A percentile compares a stretch with the other conserved stretches of the same genome.
phyloP scores from a whole-genome alignment of 1,140 invertebrate species.

The Limonius californicus region DNA sequence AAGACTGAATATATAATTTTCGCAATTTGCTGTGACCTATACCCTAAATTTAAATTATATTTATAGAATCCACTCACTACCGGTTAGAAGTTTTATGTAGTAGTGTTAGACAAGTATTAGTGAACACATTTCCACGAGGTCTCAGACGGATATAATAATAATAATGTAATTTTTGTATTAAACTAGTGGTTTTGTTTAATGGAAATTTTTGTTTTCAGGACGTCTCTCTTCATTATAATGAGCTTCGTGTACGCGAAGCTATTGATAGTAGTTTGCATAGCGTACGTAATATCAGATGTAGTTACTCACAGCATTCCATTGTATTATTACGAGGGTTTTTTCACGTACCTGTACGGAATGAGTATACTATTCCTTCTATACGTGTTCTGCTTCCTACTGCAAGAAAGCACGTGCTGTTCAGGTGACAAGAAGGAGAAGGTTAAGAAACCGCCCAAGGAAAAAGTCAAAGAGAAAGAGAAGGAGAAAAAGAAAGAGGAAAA shows the following conservation, averaged over 20 bases:
- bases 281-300: conserved; percentile 89
- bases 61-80: conserved; percentile 5
- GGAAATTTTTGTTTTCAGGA: conserved; percentile 62
- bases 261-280: conserved; percentile 85
- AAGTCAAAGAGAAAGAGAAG: conserved; percentile 57
- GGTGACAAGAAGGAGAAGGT: conserved; percentile 55
- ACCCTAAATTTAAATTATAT: conserved; percentile 18
- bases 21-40: conserved; percentile 11
- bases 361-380: conserved; percentile 95
- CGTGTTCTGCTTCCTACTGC: conserved; percentile 93
- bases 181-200: not conserved
- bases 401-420: conserved; percentile 81
- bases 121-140: not conserved
- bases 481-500: conserved; percentile 66
- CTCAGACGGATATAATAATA: not conserved
- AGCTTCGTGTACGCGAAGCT: conserved; percentile 92
- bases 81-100: not conserved
- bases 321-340: conserved; percentile 94
- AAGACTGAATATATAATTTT: not conserved
- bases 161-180: not conserved
- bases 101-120: not conserved
- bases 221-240: conserved; percentile 89
- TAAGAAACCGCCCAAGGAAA: conserved; percentile 47
- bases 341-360: conserved; percentile 92
- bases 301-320: conserved; percentile 87